Conservation (phyloP, 2,888 invertebrate genomes). For the Siphlonurus alternatus region DNA sequence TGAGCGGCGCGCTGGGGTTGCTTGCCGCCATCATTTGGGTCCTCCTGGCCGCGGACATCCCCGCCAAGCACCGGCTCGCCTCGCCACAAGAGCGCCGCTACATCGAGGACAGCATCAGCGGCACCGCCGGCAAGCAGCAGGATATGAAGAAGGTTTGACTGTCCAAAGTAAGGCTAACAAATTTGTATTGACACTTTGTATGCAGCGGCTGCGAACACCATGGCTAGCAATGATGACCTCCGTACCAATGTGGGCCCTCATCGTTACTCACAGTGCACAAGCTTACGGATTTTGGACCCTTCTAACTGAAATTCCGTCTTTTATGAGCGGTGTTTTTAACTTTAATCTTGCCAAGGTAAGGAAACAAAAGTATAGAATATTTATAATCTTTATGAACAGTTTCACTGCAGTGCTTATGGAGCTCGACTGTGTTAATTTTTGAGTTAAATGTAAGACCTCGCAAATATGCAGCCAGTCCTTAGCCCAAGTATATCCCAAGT, state of each 20-base stretch:
- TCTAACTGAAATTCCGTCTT: slow-evolving; percentile 63
- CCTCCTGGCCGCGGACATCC: slow-evolving; percentile 45
- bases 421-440: not conserved
- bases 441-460: not conserved
- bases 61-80: slow-evolving; percentile 39
- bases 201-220: slow-evolving; percentile 45
- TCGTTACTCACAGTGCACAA: slow-evolving; percentile 54
- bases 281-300: slow-evolving; percentile 74
- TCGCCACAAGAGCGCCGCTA: slow-evolving; percentile 41
- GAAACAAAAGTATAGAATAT: slow-evolving; percentile 9
- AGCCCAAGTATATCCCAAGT: too few species aligned
- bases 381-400: not conserved
- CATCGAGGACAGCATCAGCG: slow-evolving; percentile 31
- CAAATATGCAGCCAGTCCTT: too few species aligned
- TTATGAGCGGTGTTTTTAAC: slow-evolving; percentile 52
- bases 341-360: slow-evolving; percentile 52
- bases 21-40: slow-evolving; percentile 29
- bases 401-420: not conserved
- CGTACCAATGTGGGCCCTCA: slow-evolving; percentile 49
- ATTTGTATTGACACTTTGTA: too few species aligned
- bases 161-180: too few species aligned
- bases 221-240: slow-evolving; percentile 54
- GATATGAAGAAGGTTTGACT: slow-evolving; percentile 1
- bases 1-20: slow-evolving; percentile 15
- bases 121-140: not conserved